Evolutionary conservation across 2,113 vertebrate species (phyloP).

Genomic region (Erythrolamprus reginae): DNA sequence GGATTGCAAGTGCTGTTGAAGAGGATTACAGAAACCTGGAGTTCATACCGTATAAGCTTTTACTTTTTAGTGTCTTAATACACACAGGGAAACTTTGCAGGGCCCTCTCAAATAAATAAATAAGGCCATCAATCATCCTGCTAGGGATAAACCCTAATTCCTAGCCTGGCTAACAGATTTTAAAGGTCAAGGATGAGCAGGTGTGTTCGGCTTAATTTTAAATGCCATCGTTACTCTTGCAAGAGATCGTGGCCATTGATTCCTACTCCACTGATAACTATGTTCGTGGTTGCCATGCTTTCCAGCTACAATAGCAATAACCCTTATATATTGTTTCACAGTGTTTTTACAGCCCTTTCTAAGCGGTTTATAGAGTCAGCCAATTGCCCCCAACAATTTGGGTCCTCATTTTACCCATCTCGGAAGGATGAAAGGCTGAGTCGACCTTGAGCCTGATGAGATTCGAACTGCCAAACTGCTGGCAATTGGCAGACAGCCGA

Average conservation of each 20-base stretch:
- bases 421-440: too few relatives aligned
- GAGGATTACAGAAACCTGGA: constrained; percentile 57
- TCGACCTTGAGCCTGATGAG: too few relatives aligned
- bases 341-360: too few relatives aligned
- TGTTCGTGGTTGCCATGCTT: background rate
- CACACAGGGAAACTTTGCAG: background rate
- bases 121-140: constrained; percentile 52
- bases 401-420: too few relatives aligned
- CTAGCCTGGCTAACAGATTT: constrained; percentile 59
- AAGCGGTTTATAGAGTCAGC: too few relatives aligned
- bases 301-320: background rate
- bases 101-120: background rate
- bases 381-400: too few relatives aligned
- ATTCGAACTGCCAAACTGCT: too few relatives aligned
- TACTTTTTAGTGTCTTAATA: constrained; percentile 50
- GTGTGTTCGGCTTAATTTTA: constrained; percentile 60
- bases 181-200: constrained; percentile 59
- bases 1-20: constrained; percentile 53
- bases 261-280: background rate
- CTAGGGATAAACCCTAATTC: constrained; percentile 60
- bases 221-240: constrained; percentile 50
- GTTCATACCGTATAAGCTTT: constrained; percentile 54
- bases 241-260: constrained; percentile 43
- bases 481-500: too few relatives aligned
- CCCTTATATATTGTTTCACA: too few relatives aligned